These are phyloP conservation scores for Equus quagga DNA, from an alignment of 2,113 vertebrate species.

Conservation along the genomic window DNA sequence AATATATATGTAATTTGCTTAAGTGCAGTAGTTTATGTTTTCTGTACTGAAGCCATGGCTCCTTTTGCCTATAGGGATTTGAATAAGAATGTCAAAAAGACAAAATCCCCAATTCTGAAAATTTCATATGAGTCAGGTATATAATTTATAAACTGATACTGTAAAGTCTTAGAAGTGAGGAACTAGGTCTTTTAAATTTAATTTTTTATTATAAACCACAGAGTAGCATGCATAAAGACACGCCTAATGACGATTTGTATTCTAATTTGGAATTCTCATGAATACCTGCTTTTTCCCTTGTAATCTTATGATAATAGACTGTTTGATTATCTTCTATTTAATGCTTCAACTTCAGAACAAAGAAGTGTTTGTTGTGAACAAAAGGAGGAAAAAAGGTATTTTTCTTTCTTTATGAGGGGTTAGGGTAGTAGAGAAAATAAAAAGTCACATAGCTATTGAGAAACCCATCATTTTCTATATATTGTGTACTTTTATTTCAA, in stretches of 20 bases:
- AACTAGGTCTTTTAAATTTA: neutral
- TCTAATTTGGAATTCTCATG: conserved; percentile 24
- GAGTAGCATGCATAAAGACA: neutral
- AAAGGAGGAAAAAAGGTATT: neutral
- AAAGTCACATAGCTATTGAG: neutral
- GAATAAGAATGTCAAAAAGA: neutral
- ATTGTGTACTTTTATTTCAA: neutral
- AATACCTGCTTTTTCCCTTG: neutral
- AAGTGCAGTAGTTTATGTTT: neutral
- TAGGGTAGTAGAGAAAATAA: neutral
- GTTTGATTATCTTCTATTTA: neutral
- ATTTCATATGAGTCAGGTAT: neutral
- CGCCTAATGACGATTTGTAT: neutral
- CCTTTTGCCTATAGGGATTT: neutral
- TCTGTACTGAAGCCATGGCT: neutral
- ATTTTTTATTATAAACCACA: neutral
- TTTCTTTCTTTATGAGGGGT: neutral
- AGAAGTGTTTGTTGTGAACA: neutral
- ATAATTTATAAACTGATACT: neutral
- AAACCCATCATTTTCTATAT: neutral
- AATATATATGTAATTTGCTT: neutral
- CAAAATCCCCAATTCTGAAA: neutral
- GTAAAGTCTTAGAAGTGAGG: neutral
- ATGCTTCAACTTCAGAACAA: neutral
- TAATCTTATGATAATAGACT: neutral